Percentiles rank a stretch among this genome's conserved stretches.
Conservation (phyloP, 2,888 invertebrate species). For the Crematogaster levior region DNA sequence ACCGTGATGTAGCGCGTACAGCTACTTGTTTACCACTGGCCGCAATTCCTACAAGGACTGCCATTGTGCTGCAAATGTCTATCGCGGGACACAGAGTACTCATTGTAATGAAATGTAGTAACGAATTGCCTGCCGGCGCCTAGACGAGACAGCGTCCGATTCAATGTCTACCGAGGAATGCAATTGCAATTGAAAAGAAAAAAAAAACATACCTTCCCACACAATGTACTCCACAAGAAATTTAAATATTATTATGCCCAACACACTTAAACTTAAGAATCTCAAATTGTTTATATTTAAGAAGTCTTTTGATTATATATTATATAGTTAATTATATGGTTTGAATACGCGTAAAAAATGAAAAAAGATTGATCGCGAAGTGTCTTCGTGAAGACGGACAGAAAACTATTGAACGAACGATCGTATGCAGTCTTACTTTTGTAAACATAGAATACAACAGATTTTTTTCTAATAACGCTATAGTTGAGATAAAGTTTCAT, state of each 20-base stretch:
- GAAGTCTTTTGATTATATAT: too few species aligned
- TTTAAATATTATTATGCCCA: not conserved
- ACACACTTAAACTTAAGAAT: not conserved
- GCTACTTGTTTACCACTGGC: slow-evolving; percentile 14
- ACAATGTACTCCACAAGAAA: not conserved
- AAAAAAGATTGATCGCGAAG: not conserved
- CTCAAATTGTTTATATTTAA: not conserved
- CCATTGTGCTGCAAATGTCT: slow-evolving; percentile 20
- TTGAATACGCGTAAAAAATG: not conserved
- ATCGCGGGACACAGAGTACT: not conserved
- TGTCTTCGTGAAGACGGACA: not conserved
- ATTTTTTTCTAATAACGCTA: not conserved
- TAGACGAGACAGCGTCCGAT: slow-evolving; percentile 2
- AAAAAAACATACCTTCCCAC: not conserved
- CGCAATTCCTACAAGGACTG: not conserved
- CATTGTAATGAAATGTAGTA: slow-evolving; percentile 34
- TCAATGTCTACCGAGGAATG: not conserved
- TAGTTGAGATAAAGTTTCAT: not conserved
- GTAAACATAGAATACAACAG: not conserved
- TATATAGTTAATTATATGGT: not conserved
- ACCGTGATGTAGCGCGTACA: not conserved
- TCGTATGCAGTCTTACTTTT: too few species aligned
- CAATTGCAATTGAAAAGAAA: not conserved
- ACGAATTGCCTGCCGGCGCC: slow-evolving; percentile 10
- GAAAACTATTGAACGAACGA: not conserved